Evolutionary conservation across 2,113 vertebrate species (phyloP).

Genomic region (Tinamus guttatus): DNA sequence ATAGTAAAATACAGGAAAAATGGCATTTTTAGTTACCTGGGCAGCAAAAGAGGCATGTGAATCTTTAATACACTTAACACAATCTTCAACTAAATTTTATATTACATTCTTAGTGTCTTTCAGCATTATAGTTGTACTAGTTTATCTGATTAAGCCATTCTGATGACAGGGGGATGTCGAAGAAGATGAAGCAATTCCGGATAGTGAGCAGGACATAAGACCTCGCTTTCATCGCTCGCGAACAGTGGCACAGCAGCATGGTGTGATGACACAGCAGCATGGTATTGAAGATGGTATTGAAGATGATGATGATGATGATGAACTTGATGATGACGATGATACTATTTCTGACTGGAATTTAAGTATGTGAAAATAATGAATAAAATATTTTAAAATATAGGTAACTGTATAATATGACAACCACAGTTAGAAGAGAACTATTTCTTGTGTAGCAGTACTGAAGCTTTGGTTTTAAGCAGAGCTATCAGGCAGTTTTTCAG

Average conservation of each 20-base stretch:
- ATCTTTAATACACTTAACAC: not conserved
- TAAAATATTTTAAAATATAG: not conserved
- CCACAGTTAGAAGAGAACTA: not conserved
- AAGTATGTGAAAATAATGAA: constrained; percentile 79
- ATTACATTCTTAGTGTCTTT: not conserved
- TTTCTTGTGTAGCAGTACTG: not conserved
- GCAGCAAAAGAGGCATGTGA: not conserved
- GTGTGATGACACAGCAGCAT: constrained; percentile 91
- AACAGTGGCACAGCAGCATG: constrained; percentile 94
- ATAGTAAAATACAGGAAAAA: not conserved
- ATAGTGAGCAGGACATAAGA: constrained; percentile 95
- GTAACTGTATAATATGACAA: not conserved
- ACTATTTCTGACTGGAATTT: constrained; percentile 98
- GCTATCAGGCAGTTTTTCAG: not conserved
- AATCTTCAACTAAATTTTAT: not conserved
- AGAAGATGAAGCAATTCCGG: constrained; percentile 94
- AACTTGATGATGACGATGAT: constrained; percentile 93
- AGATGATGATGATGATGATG: constrained; percentile 91
- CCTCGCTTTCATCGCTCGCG: constrained; percentile 95
- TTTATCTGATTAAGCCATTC: constrained; percentile 5
- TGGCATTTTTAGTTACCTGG: not conserved
- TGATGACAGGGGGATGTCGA: constrained; percentile 90
- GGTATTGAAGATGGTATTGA: constrained; percentile 89
- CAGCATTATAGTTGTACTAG: not conserved
- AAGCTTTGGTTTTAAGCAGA: not conserved